Percentiles rank a stretch among this genome's conserved stretches.
phyloP scores from a whole-genome alignment of 2,888 invertebrate genomes.

The Eledona agricola region DNA sequence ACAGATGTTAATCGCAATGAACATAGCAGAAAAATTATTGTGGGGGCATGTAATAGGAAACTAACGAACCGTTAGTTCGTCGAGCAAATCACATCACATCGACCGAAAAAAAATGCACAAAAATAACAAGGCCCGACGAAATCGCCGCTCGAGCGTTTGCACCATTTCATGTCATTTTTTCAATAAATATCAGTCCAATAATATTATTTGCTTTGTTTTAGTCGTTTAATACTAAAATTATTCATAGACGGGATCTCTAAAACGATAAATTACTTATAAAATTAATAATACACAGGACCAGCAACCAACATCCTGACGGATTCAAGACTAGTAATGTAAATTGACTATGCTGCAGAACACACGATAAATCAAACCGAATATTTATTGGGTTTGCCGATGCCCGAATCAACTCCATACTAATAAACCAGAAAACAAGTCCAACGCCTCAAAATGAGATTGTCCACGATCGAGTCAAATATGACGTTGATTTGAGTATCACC shows the following conservation, averaged over 20 bases:
- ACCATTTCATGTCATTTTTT: slow-evolving; percentile 6
- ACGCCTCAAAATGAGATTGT: no score
- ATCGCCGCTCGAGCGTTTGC: no score
- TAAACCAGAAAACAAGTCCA: slow-evolving; percentile 8
- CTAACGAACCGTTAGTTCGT: slow-evolving; percentile 3
- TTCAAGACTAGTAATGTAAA: slow-evolving; percentile 57
- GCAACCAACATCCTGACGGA: slow-evolving; percentile 53
- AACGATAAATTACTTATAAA: slow-evolving; percentile 32
- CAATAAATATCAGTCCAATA: slow-evolving; percentile 35
- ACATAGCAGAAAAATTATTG: slow-evolving; percentile 32
- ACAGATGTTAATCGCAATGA: slow-evolving; percentile 32
- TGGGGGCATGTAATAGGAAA: slow-evolving; percentile 22
- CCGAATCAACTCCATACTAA: slow-evolving; percentile 10
- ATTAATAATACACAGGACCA: slow-evolving; percentile 47
- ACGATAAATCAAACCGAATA: slow-evolving; percentile 41
- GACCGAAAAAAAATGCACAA: slow-evolving; percentile 8
- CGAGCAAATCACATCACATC: slow-evolving; percentile 8
- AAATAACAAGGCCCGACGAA: no score
- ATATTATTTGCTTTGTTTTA: slow-evolving; percentile 16
- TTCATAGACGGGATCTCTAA: slow-evolving; percentile 18
- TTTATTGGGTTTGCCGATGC: slow-evolving; percentile 27
- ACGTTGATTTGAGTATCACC: slow-evolving; percentile 17
- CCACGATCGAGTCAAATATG: no score
- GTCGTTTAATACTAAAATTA: slow-evolving; percentile 28
- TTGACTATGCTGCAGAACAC: slow-evolving; percentile 51